A percentile compares a stretch with the other conserved stretches of the same genome.
Evolutionary conservation across 2,113 vertebrate genomes (phyloP).

Genomic region (Haliaeetus leucogaster): DNA sequence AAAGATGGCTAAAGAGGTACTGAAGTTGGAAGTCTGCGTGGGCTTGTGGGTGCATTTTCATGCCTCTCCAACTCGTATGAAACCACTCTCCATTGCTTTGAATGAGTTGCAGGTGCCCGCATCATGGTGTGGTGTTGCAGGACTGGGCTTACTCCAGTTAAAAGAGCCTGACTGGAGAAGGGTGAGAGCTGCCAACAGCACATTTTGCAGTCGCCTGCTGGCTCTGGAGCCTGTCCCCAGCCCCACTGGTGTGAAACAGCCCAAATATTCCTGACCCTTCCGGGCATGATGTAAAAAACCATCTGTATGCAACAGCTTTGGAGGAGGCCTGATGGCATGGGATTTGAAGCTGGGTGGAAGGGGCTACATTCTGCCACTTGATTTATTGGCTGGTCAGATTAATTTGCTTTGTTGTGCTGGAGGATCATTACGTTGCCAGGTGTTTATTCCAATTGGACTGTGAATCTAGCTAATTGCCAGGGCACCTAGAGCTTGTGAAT

Average conservation of each 20-base stretch:
- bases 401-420: constrained; percentile 12
- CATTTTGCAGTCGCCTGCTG: not conserved
- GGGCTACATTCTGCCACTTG: not conserved
- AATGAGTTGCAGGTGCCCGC: not conserved
- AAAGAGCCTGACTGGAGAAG: not conserved
- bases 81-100: not conserved
- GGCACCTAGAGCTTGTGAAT: not conserved
- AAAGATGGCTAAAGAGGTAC: not conserved
- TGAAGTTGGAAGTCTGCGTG: accelerated
- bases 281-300: not conserved
- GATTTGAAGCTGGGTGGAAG: not conserved
- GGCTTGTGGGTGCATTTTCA: accelerated
- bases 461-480: not conserved
- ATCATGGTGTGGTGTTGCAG: not conserved
- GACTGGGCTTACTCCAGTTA: not conserved
- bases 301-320: constrained; percentile 34
- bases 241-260: not conserved
- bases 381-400: constrained; percentile 7
- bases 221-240: not conserved
- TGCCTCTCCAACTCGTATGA: not conserved
- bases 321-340: constrained; percentile 7
- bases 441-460: constrained; percentile 14
- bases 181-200: not conserved
- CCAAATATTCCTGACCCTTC: not conserved
- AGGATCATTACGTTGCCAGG: not conserved